phyloP scores from a whole-genome alignment of 2,113 vertebrate genomes.

The Myocastor coypus region DNA sequence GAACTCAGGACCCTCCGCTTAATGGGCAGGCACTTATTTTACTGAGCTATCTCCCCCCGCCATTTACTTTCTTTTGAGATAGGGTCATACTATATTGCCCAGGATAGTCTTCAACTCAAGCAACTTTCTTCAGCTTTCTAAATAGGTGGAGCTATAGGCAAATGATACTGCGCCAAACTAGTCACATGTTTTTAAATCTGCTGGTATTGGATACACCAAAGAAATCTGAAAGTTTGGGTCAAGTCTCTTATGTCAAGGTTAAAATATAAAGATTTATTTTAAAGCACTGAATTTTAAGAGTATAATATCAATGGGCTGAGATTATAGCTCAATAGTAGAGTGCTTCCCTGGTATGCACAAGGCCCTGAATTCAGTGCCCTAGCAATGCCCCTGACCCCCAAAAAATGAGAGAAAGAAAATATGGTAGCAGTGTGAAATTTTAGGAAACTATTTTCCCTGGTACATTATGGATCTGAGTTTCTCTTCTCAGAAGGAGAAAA shows the following conservation, averaged over 20 bases:
- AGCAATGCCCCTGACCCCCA: neutral
- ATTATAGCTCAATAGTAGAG: neutral
- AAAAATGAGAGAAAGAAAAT: neutral
- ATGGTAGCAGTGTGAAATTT: neutral
- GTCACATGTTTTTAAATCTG: neutral
- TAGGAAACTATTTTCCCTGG: neutral
- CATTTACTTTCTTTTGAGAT: neutral
- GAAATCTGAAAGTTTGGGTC: constrained; percentile 25
- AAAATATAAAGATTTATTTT: constrained; percentile 23
- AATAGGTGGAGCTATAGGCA: neutral
- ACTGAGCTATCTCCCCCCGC: too few relatives aligned
- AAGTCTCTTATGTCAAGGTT: neutral
- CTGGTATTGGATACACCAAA: neutral
- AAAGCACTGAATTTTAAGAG: constrained; percentile 46
- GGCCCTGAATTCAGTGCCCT: neutral
- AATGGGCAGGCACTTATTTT: too few relatives aligned
- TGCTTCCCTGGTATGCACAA: neutral
- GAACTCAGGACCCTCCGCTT: neutral
- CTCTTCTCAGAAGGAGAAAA: constrained; percentile 44
- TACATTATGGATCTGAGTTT: neutral
- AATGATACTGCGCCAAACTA: neutral
- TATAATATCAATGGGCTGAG: neutral
- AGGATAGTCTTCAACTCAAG: neutral
- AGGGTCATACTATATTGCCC: neutral
- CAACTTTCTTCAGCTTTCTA: neutral